These are phyloP conservation scores for Trichechus manatus DNA, from an alignment of 2,113 vertebrate genomes.

Conservation along the genomic window DNA sequence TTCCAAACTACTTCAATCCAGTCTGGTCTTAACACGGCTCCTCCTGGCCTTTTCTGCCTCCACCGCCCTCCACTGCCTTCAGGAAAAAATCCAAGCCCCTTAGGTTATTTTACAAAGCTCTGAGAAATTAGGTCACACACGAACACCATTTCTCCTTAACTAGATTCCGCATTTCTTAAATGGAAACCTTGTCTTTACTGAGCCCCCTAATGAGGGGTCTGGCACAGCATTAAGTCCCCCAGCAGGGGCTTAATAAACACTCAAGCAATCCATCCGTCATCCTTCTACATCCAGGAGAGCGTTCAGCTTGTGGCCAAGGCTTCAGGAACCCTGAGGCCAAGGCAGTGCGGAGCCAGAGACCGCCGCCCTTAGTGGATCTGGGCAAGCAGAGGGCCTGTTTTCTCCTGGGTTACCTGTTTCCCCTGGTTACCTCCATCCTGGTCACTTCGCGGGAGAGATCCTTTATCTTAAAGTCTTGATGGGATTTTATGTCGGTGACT, in stretches of 20 bases:
- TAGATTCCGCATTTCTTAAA: neutral
- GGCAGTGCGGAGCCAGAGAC: neutral
- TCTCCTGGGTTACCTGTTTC: neutral
- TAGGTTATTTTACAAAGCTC: neutral
- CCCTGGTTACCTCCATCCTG: slow-evolving; percentile 77
- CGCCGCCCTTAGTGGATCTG: neutral
- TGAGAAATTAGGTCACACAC: neutral
- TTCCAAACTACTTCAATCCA: neutral
- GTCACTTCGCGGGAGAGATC: slow-evolving; percentile 60
- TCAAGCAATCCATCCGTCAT: neutral
- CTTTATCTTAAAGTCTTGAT: fast-evolving
- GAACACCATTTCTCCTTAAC: neutral
- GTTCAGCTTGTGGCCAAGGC: neutral
- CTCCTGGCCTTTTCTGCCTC: neutral
- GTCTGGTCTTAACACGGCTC: neutral
- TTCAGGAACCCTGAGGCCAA: neutral
- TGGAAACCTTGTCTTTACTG: neutral
- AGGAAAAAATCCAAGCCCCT: slow-evolving; percentile 4
- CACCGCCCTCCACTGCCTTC: neutral
- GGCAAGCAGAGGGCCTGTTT: neutral
- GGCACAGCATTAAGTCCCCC: neutral
- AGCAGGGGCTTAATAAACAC: neutral
- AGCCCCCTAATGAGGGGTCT: neutral
- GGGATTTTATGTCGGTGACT: slow-evolving; percentile 51
- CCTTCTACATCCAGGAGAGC: neutral